Conservation (phyloP, 2,888 invertebrate species). For the Eupithecia centaureata region DNA sequence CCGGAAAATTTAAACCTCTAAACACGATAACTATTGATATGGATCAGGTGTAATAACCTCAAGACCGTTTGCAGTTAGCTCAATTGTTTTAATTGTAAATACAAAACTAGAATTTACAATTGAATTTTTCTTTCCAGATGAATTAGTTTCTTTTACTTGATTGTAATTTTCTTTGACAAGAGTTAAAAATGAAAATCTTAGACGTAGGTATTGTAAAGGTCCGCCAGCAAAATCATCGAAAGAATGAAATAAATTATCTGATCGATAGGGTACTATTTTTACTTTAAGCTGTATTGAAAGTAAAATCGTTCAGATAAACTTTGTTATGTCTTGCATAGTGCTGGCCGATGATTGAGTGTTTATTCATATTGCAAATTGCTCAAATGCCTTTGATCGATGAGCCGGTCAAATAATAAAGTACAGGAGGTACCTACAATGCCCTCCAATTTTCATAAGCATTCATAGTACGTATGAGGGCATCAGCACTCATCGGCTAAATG, state of each 20-base stretch:
- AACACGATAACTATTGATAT: no score
- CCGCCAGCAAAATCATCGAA: background rate
- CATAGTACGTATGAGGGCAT: background rate
- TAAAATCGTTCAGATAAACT: background rate
- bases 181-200: no score
- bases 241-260: background rate
- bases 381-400: background rate
- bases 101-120: no score
- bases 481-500: no score
- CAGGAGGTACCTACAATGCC: background rate
- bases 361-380: background rate
- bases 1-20: background rate
- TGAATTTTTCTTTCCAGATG: no score
- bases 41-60: no score
- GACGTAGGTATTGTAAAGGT: no score
- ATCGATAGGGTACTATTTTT: background rate
- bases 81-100: no score
- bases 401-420: background rate
- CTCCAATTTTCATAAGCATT: background rate
- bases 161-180: no score
- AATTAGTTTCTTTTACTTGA: no score
- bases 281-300: background rate
- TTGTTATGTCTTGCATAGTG: background rate
- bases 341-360: constrained; percentile 5
- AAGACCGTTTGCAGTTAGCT: no score